Base-by-base conservation (phyloP, 2,888 invertebrate species). In the Orchesella flavescens region DNA sequence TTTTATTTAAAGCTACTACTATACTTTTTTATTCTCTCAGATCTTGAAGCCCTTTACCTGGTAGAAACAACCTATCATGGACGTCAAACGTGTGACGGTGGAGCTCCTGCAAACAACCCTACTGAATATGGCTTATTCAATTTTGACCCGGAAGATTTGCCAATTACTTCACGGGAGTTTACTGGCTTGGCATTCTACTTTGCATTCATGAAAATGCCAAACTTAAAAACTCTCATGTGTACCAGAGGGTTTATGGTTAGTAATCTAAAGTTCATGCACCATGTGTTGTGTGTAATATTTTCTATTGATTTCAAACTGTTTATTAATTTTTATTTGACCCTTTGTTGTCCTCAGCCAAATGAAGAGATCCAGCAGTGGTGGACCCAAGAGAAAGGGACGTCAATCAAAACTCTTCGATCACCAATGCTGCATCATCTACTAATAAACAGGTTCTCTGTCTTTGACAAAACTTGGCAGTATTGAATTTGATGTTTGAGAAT, bases 1-100 rank as follows among this genome's bases (percentile, higher is more conserved):
- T 69, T 53, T 9, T 21, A 5, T 53, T n/a, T n/a, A n/a, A n/a
- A 1, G 21, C 49, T n/a, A n/a, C n/a, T n/a, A 7, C 43, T 12
- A 1, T 5, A 5, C n/a, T 53, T n/a, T n/a, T 53, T 53, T 15
- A 43, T n/a, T n/a, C n/a, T n/a, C n/a, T n/a, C n/a, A 76, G 76
- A 76, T 55, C 66, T 76, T n/a, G 55, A 76, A 57, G 57, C 66
- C 2, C 49, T 76, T 10, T 76, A 76, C 55, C 21, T 76, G 1
- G 34, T 76, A 9, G 76, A 76, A 24, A 76, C 76, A 1, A 19
- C 76, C 12, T 76, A 76, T 21, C 76, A 66, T 19, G 10, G 43
- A 10, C 66, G 76, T 21, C 65, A 66, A 9, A 66, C 57, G 0
- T 66, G 43, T 43, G 7, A 34, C 7, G 7, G 34, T 7, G 3